Evolutionary conservation across 2,113 vertebrate species (phyloP), one percentile per base, ranked within the genome.

Genomic region (Seriola dumerili): DNA sequence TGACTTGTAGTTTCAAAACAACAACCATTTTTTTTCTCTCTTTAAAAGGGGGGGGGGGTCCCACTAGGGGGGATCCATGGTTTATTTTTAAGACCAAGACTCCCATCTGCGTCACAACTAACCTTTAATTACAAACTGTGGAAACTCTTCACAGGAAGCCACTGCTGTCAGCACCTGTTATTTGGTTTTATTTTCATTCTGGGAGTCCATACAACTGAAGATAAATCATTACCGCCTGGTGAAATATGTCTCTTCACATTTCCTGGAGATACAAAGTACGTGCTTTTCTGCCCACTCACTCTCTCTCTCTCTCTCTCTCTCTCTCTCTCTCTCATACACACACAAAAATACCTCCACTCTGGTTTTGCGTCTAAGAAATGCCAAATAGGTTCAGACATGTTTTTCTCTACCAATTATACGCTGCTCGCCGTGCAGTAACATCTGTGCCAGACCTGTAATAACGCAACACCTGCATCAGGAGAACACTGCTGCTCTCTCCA

Each of bases 371-470:
- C 52, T 69, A 46, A 71, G 48, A 78, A 38, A 80, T 85, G 65
- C 62, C 52, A 86, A 68, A 94, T 92, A 55, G 8, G 91, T 86
- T 90, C 81, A 84, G 93, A 82, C 94, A 91, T 84, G 94, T 90
- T 90, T 87, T 78, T 67, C n/a, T 84, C 72, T 38, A 40, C 77
- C 87, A 89, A 94, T 94, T 93, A 94, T 32, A 89, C 42, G 82
- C 85, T 88, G 59, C 69, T 76, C 3, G 5, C 76, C 52, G 13
- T 29, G 74, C 70, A 71, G 86, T 25, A 91, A 93, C 91, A 94
- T 89, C 91, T 95, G 94, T 29, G 72, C 64, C 21, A 58, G 83
- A 86, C 92, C 93, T 95, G 88, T 95, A 95, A 94, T 95, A 95
- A 95, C 66, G 64, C 11, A 94, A 94, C 94, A 96, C 83, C 94